Conservation (phyloP, 2,797 vertebrate genomes). For the Rhyacichthys aspro region DNA sequence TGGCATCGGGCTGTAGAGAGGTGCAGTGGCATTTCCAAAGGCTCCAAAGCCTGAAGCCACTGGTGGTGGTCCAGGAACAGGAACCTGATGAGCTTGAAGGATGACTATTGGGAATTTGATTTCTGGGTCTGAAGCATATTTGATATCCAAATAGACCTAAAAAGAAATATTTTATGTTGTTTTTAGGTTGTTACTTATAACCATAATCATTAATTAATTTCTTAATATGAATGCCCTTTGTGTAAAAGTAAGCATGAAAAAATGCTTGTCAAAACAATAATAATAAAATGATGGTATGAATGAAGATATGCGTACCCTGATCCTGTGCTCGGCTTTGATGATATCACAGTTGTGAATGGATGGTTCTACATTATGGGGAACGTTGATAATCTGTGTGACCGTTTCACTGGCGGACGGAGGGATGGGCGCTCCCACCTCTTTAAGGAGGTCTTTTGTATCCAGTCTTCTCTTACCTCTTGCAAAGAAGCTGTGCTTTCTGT, state of each 20-base stretch:
- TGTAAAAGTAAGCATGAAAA: no score
- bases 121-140: conserved; percentile 72
- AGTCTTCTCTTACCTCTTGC: conserved; percentile 85
- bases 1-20: neutral
- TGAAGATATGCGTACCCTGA: conserved; percentile 82
- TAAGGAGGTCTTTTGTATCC: conserved; percentile 84
- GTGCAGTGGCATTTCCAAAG: conserved; percentile 18
- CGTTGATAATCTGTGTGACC: conserved; percentile 82
- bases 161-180: conserved; percentile 1
- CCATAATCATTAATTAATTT: no score
- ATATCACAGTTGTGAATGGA: conserved; percentile 89
- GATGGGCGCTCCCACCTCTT: conserved; percentile 86
- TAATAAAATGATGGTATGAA: no score
- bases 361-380: conserved; percentile 80
- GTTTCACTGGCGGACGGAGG: conserved; percentile 82
- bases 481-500: conserved; percentile 89
- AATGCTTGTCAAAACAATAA: no score
- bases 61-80: conserved; percentile 9
- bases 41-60: conserved; percentile 23
- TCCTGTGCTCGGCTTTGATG: conserved; percentile 89
- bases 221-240: no score
- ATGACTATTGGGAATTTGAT: conserved; percentile 76
- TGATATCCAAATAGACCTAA: conserved; percentile 78
- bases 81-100: conserved; percentile 32
- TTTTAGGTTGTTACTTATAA: no score